Base-by-base conservation (phyloP, 2,797 vertebrate species). In the Galagoides demidoff region DNA sequence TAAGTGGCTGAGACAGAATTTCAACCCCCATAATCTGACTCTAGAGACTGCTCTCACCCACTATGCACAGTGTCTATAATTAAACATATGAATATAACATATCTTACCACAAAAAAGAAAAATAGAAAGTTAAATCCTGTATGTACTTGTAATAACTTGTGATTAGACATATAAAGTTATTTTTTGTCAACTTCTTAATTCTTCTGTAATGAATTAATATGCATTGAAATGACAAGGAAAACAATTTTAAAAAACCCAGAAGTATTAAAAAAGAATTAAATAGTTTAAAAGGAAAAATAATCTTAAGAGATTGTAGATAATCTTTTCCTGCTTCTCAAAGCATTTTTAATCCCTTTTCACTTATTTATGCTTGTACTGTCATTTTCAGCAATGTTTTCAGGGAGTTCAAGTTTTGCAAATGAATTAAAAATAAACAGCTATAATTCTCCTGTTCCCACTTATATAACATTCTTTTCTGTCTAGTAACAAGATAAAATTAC, bases 391-490 rank as follows among this genome's bases (percentile, higher is more conserved):
- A 78, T 70, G 11, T 71, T 70, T 85, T 43, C 73, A 61, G 73
- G 37, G 43, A 16, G 43, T 52, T 39, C n/a, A 90, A 52, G 27
- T 43, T 94, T 77, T 85, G 64, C 39, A 85, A 85, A 90, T 78
- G 45, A 90, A 85, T 59, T 78, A 39, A 63, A 90, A 88, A 89
- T 37, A 81, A 93, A 55, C 6, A 61, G 49, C 71, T 83, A 52
- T 2, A 61, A 89, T 59, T 1, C 10, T 49, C 25, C 49, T 52
- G 31, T 59, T 77, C 1, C 34, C 31, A 76, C 9, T 64, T 83
- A 29, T 37, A 31, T 89, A 82, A 82, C 22, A 34, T 49, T 37
- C 77, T 89, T 49, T 89, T 45, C 31, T 73, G 39, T 83, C 34
- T 2, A 0, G 78, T 84, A 59, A 89, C 25, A 11, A 89, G 19